Evolutionary conservation across 2,797 vertebrate species (phyloP), one percentile per base, ranked within the genome.

Genomic region (Sebastiscus albofasciatus): DNA sequence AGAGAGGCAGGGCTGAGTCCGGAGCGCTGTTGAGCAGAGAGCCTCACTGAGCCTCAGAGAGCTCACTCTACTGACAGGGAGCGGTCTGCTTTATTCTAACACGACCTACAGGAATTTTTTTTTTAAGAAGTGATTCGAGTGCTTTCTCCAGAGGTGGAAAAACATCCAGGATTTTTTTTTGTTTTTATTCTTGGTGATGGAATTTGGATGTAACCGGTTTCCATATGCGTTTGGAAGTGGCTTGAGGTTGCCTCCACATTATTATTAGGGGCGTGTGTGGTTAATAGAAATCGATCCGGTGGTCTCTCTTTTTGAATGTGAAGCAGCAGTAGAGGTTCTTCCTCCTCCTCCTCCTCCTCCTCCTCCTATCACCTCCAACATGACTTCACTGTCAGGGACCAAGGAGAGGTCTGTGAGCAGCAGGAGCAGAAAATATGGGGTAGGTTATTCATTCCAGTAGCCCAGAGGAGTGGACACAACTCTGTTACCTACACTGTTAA

Each of bases 361-460:
- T 70, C 69, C 56, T 72, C 49, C 86, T 77, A 87, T 89, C 85
- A 90, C 90, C 91, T 91, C 83, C 90, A 95, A 82, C 90, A 96
- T 96, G 96, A 96, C 93, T 93, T 96, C 96, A 80, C 94, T 96
- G 81, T 94, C 93, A 67, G 98, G 97, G 87, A 97, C 96, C 95
- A 99, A 99, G 94, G 98, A 99, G 83, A 95, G 97, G 94, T 95
- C 96, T 69, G 97, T 96, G 87, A 96, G 96, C 91, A 95, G 95
- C 87, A 94, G 97, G 93, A 97, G 95, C 95, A 97, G 97, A 93
- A 99, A 99, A 97, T 96, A 97, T 69, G 97, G 96, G 97, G 98
- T 99, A 96, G 96, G 97, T 96, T 89, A 66, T 81, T 79, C 66
- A 71, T 82, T 82, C 58, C 49, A 61, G 70, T 49, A 46, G 46